Conservation (phyloP, 2,888 invertebrate species). For the Drosophila barbarae region DNA sequence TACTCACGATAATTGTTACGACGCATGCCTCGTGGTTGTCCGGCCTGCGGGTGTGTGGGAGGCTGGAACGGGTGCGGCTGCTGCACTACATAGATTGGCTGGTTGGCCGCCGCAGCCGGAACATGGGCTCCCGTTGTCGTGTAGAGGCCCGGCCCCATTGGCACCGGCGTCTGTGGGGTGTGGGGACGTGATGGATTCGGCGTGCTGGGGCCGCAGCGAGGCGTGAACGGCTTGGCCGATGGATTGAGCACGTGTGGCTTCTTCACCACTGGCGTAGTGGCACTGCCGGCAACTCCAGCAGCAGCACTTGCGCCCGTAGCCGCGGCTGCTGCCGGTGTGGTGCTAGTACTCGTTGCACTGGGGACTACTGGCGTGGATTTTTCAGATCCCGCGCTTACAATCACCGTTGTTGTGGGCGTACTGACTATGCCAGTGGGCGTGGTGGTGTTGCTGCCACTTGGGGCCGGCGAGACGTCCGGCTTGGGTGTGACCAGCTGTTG, state of each 20-base stretch:
- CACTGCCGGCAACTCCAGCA: constrained; percentile 37
- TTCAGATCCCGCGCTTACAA: constrained; percentile 27
- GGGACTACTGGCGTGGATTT: constrained; percentile 44
- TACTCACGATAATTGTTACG: constrained; percentile 77
- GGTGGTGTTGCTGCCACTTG: constrained; percentile 43
- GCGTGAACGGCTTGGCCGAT: constrained; percentile 92
- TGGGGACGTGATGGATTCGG: constrained; percentile 87
- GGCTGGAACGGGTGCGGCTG: constrained; percentile 77
- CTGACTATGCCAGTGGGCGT: constrained; percentile 58
- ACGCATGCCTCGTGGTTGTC: constrained; percentile 78
- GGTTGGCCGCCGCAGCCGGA: constrained; percentile 75
- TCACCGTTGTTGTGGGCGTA: constrained; percentile 48
- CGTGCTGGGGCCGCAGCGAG: constrained; percentile 85
- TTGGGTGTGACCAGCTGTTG: constrained; percentile 55
- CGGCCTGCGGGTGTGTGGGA: constrained; percentile 77
- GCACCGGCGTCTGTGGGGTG: constrained; percentile 89
- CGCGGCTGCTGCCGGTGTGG: constrained; percentile 16
- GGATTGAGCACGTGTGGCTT: constrained; percentile 91
- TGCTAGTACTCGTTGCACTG: constrained; percentile 16
- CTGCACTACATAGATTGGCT: constrained; percentile 78
- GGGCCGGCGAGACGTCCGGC: constrained; percentile 52
- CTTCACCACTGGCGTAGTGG: constrained; percentile 72
- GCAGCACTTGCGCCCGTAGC: constrained; percentile 8
- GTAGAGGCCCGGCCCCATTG: constrained; percentile 73
- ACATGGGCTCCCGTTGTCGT: constrained; percentile 75